Evolutionary conservation across 2,797 vertebrate species (phyloP), one percentile per base, ranked within the genome.

Genomic region (Anas bernieri): DNA sequence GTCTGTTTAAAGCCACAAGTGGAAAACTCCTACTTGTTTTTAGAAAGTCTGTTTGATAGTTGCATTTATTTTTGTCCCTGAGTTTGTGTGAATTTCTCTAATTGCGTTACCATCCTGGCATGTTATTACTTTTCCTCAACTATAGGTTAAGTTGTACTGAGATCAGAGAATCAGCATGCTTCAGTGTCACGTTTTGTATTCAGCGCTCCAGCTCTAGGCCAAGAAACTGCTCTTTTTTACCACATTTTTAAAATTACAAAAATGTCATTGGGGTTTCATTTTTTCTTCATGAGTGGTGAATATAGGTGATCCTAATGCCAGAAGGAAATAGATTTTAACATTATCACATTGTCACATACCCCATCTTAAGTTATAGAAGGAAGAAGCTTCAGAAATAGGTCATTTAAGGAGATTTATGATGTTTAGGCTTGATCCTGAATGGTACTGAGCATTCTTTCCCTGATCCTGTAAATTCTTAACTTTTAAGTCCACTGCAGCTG

Each of bases 401-500:
- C 22, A 23, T 87, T 91, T 72, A 55, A 89, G 85, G 48, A 89
- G 62, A 72, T 33, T 83, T 68, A 61, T 74, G 18, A 18, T 64
- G 45, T 74, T 92, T 76, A 84, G 70, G 22, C 48, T 86, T 80
- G 56, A 91, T 95, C 45, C 64, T 80, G 78, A 88, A 83, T 45
- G 12, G 78, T 68, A 82, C 83, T 88, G 83, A 91, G 41, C 41
- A 56, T 79, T 87, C 50, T 70, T 88, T 88, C 18, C 35, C 37
- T 8, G 3, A 73, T 85, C 75, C 64, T 89, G 90, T 73, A 92
- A 93, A 90, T 86, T 93, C 83, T 84, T 90, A 63, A 90, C 76
- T 80, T 92, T 63, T 83, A 93, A 81, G 54, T 78, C 95, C 70
- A 63, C 50, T 81, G 81, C 74, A 94, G 86, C 92, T 93, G 76